Base-by-base conservation (phyloP, 2,888 invertebrate genomes). In the Polydrusus tereticollis region DNA sequence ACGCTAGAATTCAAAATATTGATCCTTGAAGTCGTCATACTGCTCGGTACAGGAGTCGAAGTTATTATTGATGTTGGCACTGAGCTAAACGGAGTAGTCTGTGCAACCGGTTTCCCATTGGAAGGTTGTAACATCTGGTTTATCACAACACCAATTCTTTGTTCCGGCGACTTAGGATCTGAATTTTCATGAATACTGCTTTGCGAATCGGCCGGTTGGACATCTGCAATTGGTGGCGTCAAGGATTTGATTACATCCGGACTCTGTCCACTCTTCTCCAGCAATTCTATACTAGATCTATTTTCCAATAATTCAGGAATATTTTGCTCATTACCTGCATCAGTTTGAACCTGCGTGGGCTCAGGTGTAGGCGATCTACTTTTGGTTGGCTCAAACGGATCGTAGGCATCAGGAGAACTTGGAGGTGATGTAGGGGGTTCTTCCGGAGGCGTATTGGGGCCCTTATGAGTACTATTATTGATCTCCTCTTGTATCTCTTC, bases 351-450 rank as follows among this genome's bases (percentile, higher is more conserved):
- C 14, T 69, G 73, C 59, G 78, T 74, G 75, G 86, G 83, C 78
- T 88, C 86, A 0, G 90, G 90, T 0, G 91, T 90, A 0, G 89
- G 90, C 12, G 92, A 91, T 18, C 92, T 86, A 0, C 95, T 94
- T 83, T 94, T 94, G 7, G 96, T 95, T 0, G 96, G 96, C 85
- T 96, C 95, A 85, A 95, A 96, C 0, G 96, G 96, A 90, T 96
- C 95, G 85, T 96, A 96, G 2, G 92, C 94, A 84, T 94, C 94
- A 0, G 94, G 94, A 12, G 93, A 91, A 73, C 90, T 90, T 0
- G 90, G 91, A 0, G 90, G 90, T 6, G 91, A 90, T 70, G 88
- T 89, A 60, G 91, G 91, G 0, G 90, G 90, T 77, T 90, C 90
- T 0, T 90, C 90, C 0, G 92, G 92, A 0, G 93, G 92, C 3